Evolutionary conservation across 2,888 invertebrate genomes (phyloP), one percentile per base, ranked within the genome.

Genomic region (Lithophane leautieri): DNA sequence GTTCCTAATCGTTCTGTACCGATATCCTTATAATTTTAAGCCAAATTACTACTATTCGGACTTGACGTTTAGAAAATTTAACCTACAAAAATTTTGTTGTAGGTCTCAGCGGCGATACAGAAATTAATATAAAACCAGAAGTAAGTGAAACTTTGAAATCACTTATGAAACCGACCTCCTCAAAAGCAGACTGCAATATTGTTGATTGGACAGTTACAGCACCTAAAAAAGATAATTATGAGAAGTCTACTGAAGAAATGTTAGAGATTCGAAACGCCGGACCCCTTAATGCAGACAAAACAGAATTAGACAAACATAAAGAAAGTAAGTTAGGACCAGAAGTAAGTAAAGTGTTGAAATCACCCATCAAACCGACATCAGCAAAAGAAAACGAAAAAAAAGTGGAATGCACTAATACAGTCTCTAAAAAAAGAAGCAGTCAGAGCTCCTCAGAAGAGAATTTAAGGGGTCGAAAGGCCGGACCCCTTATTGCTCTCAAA

Each of bases 81-180:
- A 34, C 34, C 34, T 34, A 34, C 34, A 34, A 61, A 4, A 47
- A 72, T 67, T 67, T 67, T 67, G n/a, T 67, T 47, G 22, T 65
- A 65, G 65, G 65, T 65, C 47, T 47, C 28, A 47, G 25, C 47
- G 47, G 47, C 47, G 44, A 7, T 44, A 80, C 70, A 78, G 79
- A 76, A 69, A 78, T 75, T 67, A 77, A 84, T 75, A 68, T 86
- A 76, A 73, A 79, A n/a, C 76, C 74, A 34, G 60, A 73, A 79
- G 79, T 25, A 65, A 25, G 63, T 65, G 19, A 19, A 44, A 44
- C 19, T 44, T 44, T 19, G 44, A 1, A 65, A 25, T 19, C 63
- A 58, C 52, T 66, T 4, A 75, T 56, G 71, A 74, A 76, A 61
- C 68, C 62, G 68, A 79, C 42, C 73, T 67, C 67, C n/a, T 19